These are phyloP conservation scores for Cosmopolites sordidus DNA, from an alignment of 2,888 invertebrate genomes.

Conservation along the genomic window DNA sequence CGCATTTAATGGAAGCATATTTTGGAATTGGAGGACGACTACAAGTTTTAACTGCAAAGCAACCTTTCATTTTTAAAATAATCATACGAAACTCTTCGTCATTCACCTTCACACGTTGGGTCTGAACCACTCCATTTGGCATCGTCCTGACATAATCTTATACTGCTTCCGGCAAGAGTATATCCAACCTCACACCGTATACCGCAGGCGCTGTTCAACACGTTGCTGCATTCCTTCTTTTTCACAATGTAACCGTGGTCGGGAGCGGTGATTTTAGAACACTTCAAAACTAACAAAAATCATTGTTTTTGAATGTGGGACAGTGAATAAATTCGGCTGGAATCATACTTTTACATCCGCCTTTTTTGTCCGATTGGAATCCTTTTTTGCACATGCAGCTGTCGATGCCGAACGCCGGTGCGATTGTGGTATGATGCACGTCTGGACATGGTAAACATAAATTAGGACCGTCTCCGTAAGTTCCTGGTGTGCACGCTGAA, in stretches of 20 bases:
- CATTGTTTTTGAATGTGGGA: background rate
- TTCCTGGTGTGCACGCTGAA: conserved; percentile 62
- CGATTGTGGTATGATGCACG: conserved; percentile 57
- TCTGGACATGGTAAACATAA: conserved; percentile 58
- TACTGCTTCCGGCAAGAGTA: conserved; percentile 48
- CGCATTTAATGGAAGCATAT: conserved; percentile 55
- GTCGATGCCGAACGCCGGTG: conserved; percentile 53
- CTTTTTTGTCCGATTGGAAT: conserved; percentile 50
- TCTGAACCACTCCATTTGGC: conserved; percentile 65
- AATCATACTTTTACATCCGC: conserved; percentile 55
- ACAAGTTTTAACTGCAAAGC: conserved; percentile 58
- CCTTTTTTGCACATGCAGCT: conserved; percentile 62
- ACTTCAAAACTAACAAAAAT: conserved; percentile 52
- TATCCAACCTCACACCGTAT: conserved; percentile 64
- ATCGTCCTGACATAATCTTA: conserved; percentile 60
- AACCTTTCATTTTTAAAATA: background rate
- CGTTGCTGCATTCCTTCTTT: conserved; percentile 56
- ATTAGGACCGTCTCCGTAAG: conserved; percentile 58
- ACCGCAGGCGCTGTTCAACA: conserved; percentile 67
- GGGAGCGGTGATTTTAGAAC: conserved; percentile 57
- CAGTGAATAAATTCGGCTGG: no score
- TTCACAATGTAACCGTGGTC: conserved; percentile 65
- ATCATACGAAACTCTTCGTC: background rate
- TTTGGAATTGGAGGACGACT: conserved; percentile 52
- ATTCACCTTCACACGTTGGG: conserved; percentile 56